Percentiles rank a stretch among this genome's conserved stretches.
phyloP scores from a whole-genome alignment of 1,140 invertebrate genomes.

The Drosophila hydei region DNA sequence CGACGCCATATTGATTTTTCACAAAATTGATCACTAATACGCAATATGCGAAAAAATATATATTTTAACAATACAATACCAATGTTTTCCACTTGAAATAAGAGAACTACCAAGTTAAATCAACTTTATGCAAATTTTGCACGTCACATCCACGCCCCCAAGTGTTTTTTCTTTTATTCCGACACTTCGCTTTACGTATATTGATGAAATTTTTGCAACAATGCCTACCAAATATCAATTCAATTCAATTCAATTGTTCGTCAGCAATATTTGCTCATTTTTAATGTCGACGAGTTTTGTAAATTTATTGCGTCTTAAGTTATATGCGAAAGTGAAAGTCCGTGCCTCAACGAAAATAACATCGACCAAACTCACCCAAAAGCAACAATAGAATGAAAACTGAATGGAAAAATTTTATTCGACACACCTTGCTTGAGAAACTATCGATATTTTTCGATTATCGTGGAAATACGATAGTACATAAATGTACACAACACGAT shows the following conservation, averaged over 20 bases:
- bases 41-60: constrained; percentile 25
- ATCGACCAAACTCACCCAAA: constrained; percentile 54
- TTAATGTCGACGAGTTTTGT: constrained; percentile 11
- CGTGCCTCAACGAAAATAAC: constrained; percentile 31
- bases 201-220: constrained; percentile 21
- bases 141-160: constrained; percentile 51
- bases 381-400: constrained; percentile 42
- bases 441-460: neutral
- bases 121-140: constrained; percentile 44
- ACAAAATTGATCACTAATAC: constrained; percentile 49
- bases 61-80: constrained; percentile 31
- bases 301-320: constrained; percentile 48
- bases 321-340: constrained; percentile 40
- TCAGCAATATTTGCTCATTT: constrained; percentile 20
- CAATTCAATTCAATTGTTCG: constrained; percentile 19
- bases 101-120: constrained; percentile 21
- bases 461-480: neutral
- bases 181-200: constrained; percentile 28
- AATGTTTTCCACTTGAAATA: constrained; percentile 40
- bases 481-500: neutral
- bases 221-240: constrained; percentile 25
- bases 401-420: constrained; percentile 5
- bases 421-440: constrained; percentile 1
- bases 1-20: constrained; percentile 67
- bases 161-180: constrained; percentile 8